Base-by-base conservation (phyloP, 2,888 invertebrate genomes). In the Tachina grossa region DNA sequence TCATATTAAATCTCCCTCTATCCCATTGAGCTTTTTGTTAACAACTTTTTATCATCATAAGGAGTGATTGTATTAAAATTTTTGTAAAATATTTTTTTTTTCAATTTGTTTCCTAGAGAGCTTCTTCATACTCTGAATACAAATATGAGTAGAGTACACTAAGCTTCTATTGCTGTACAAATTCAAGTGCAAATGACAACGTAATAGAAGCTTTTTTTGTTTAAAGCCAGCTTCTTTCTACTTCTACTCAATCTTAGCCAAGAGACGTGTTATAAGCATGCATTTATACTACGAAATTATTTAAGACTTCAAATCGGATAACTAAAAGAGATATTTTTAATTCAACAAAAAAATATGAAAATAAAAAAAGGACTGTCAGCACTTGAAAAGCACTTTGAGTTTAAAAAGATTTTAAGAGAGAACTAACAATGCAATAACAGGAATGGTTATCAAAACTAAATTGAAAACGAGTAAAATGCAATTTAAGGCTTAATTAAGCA, bases 111-210 rank as follows among this genome's bases (percentile, higher is more conserved):
- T 68, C 39, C n/a, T n/a, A 5, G 14, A 53, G 41, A 45, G 16
- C 8, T 47, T 10, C 13, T 39, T 10, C 22, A 45, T 49, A 13
- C 49, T 39, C 16, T 39, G 9, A 51, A 14, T 39, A 51, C 14
- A 61, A 41, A 3, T 39, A 68, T 81, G 19, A 80, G 49, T 53
- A 22, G 6, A 31, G 22, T 51, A 59, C 22, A 11, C 10, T 14
- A 49, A 6, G 9, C 9, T n/a, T 59, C 19, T 14, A 14, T 9
- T 16, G 31, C 22, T 47, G 9, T 43, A 61, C 51, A 61, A 31
- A 66, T 82, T 83, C 49, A 77, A 78, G 65, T 66, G 77, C 65
- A 78, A 47, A 53, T 68, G 77, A 74, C 71, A 83, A 71, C 51
- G 8, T 19, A n/a, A 61, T 31, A 74, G 68, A 66, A 43, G 51